Evolutionary conservation across 1,140 invertebrate species (phyloP).

Genomic region (Pararge aegeria): DNA sequence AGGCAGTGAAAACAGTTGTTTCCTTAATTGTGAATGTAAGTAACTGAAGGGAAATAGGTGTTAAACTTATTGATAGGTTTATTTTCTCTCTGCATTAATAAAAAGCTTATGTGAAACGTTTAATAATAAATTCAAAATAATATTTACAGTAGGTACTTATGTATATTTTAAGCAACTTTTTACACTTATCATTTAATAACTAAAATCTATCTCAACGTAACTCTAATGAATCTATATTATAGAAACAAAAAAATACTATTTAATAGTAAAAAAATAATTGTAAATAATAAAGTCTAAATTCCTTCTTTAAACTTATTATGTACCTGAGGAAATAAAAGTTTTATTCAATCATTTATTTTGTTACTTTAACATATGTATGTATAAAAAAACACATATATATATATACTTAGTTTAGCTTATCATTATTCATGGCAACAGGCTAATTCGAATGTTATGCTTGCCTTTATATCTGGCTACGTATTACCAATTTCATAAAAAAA

Average conservation of each 20-base stretch:
- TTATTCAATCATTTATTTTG: not conserved
- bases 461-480: not conserved
- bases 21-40: too few relatives aligned
- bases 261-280: not conserved
- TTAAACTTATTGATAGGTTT: too few relatives aligned
- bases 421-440: not conserved
- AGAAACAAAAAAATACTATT: not conserved
- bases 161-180: not conserved
- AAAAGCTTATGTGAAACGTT: too few relatives aligned
- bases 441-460: not conserved
- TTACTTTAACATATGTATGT: too few relatives aligned
- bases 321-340: conserved; percentile 1
- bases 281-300: conserved; percentile 7
- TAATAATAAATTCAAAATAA: too few relatives aligned
- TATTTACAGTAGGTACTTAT: not conserved
- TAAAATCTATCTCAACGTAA: not conserved
- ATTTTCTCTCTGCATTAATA: too few relatives aligned
- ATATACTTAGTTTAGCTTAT: not conserved
- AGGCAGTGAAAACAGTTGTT: too few relatives aligned
- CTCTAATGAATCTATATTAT: conserved; percentile 1
- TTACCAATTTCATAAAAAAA: too few relatives aligned
- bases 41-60: too few relatives aligned
- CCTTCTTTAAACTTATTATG: not conserved
- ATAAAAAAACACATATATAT: not conserved
- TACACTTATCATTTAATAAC: not conserved